Evolutionary conservation across 2,113 vertebrate genomes (phyloP), one percentile per base, ranked within the genome.

Genomic region (Gopherus evgoodei): DNA sequence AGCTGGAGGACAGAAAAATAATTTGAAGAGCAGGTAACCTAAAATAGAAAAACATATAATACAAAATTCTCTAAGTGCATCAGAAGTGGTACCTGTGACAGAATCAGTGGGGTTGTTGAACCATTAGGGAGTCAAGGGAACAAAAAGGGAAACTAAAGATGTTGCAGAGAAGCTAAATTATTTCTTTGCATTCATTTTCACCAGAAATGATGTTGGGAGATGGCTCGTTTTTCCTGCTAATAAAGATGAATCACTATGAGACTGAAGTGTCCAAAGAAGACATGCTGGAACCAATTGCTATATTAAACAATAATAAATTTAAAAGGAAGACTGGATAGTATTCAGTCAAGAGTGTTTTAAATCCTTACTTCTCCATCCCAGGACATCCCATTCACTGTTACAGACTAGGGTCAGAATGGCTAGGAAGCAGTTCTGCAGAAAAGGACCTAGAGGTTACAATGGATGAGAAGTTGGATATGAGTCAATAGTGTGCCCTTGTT

Each of bases 241-340:
- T 94, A 94, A 95, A 92, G 27, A 19, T 87, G 82, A 93, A 94
- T 87, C 69, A 29, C 81, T 79, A 54, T 85, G 88, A 91, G 86
- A 91, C 42, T 52, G 75, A 93, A 75, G 47, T 93, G 90, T 96
- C 54, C 86, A 87, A 95, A 91, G 80, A 84, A 79, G 72, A 92
- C 22, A 93, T 87, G 81, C 83, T 93, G 72, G 47, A 95, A 88
- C 50, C 87, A 93, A 59, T 22, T 93, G 65, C 57, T 95, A 50
- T 57, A 91, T 90, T 93, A 93, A 72, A 31, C 57, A 62, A 35
- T 11, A 90, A 12, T 0, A 0, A 81, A 79, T 88, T 81, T 92
- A 83, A 94, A 90, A 83, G 75, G 88, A 14, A 47, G 42, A 14
- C 25, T 76, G 38, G 24, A 76, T 47, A 38, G 17, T 69, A 69